Conservation (phyloP, 2,797 vertebrate species). For the Enteromius trimaculatus region DNA sequence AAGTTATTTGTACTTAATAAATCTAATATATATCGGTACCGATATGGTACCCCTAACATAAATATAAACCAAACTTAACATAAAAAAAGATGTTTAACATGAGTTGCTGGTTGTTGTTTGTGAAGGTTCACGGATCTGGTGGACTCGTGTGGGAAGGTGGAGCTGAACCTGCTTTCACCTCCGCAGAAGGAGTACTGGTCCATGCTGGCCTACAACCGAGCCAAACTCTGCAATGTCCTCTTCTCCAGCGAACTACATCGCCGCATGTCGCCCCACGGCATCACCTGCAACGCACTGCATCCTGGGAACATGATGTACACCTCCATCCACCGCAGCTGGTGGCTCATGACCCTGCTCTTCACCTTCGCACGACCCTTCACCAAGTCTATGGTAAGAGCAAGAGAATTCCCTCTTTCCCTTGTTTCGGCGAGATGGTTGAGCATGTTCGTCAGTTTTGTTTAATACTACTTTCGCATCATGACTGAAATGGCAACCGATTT, state of each 20-base stretch:
- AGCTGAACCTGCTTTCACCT: constrained; percentile 87
- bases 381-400: constrained; percentile 92
- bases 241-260: constrained; percentile 93
- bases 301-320: constrained; percentile 98
- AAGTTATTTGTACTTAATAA: too few relatives aligned
- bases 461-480: not conserved
- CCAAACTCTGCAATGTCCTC: constrained; percentile 95
- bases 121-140: constrained; percentile 92
- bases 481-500: not conserved
- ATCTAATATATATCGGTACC: too few relatives aligned
- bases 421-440: not conserved
- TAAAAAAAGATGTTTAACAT: not conserved
- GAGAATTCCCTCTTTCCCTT: too few relatives aligned
- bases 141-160: constrained; percentile 85
- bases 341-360: constrained; percentile 93
- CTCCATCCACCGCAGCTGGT: constrained; percentile 89
- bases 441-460: not conserved
- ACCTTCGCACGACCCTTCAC: constrained; percentile 92
- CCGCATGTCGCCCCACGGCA: constrained; percentile 86
- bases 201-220: constrained; percentile 96
- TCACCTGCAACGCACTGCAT: constrained; percentile 89
- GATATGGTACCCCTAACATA: too few relatives aligned
- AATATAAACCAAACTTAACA: not conserved
- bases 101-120: constrained; percentile 24
- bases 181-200: constrained; percentile 91